Percentiles rank a stretch among this genome's conserved stretches.
These are phyloP conservation scores for Myiotriccus ornatus DNA, from an alignment of 2,797 vertebrate genomes.

Conservation along the genomic window DNA sequence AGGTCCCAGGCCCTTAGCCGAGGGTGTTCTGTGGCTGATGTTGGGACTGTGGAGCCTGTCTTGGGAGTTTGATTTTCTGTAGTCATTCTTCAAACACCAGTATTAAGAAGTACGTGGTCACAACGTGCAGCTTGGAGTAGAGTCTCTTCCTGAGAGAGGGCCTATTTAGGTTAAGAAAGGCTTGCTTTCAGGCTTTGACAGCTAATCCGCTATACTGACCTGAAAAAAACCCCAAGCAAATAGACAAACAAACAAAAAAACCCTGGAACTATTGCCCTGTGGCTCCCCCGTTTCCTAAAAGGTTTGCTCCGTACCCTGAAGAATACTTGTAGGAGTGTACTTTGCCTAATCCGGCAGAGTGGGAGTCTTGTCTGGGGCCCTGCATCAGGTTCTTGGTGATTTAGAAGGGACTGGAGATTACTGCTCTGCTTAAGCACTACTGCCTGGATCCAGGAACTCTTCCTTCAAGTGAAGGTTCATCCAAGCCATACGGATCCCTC, in stretches of 20 bases:
- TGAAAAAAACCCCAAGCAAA: not conserved
- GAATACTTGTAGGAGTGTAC: not conserved
- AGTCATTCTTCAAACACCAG: not conserved
- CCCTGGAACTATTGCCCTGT: not conserved
- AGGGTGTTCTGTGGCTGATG: not conserved
- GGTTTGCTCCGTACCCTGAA: not conserved
- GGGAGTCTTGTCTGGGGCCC: not conserved
- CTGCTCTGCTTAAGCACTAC: not conserved
- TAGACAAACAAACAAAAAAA: accelerated
- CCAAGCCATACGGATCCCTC: not conserved
- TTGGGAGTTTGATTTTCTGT: not conserved
- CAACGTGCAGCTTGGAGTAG: accelerated
- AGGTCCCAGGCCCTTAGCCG: not conserved
- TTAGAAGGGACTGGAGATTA: not conserved
- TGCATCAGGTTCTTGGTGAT: not conserved
- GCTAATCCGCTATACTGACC: not conserved
- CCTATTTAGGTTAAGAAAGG: not conserved
- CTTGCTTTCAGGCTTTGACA: not conserved
- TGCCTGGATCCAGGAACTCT: not conserved
- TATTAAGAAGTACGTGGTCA: not conserved
- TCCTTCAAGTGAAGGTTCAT: not conserved
- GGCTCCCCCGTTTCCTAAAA: not conserved
- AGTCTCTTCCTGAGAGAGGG: not conserved
- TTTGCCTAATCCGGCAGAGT: not conserved
- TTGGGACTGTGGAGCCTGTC: not conserved